These are phyloP conservation scores for Halcyon badia DNA, from an alignment of 2,797 vertebrate species.

Conservation along the genomic window DNA sequence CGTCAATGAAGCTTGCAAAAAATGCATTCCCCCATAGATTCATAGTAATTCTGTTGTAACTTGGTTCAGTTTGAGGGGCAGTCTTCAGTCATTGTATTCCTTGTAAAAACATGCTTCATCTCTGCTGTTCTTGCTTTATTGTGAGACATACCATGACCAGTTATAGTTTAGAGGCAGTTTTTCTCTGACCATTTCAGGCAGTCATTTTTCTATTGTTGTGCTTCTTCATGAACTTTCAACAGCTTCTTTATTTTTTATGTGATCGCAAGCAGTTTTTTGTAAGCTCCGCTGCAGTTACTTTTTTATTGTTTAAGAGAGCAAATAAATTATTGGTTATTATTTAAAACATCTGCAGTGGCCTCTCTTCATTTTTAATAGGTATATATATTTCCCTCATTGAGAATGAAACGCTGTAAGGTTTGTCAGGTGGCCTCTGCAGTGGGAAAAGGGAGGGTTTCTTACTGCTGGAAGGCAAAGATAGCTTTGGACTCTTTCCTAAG, in stretches of 20 bases:
- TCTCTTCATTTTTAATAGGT: slow-evolving; percentile 16
- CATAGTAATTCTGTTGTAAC: neutral
- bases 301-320: slow-evolving; percentile 26
- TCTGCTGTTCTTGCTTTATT: neutral
- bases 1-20: neutral
- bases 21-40: neutral
- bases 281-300: slow-evolving; percentile 23
- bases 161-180: neutral
- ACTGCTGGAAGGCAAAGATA: slow-evolving; percentile 38
- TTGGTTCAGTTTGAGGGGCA: neutral
- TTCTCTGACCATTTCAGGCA: slow-evolving; percentile 8
- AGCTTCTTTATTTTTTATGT: slow-evolving; percentile 4
- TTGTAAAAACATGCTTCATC: neutral
- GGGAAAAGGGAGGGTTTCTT: slow-evolving; percentile 18
- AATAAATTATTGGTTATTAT: slow-evolving; percentile 39
- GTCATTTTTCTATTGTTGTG: slow-evolving; percentile 7
- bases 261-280: neutral
- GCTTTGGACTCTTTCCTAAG: slow-evolving; percentile 53
- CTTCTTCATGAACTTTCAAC: slow-evolving; percentile 37
- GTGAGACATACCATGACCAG: neutral
- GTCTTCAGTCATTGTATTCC: neutral
- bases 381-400: neutral
- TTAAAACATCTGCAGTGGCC: slow-evolving; percentile 36
- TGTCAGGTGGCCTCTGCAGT: slow-evolving; percentile 37
- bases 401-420: neutral